phyloP scores from a whole-genome alignment of 2,113 vertebrate genomes.

The Macroglossus sobrinus region DNA sequence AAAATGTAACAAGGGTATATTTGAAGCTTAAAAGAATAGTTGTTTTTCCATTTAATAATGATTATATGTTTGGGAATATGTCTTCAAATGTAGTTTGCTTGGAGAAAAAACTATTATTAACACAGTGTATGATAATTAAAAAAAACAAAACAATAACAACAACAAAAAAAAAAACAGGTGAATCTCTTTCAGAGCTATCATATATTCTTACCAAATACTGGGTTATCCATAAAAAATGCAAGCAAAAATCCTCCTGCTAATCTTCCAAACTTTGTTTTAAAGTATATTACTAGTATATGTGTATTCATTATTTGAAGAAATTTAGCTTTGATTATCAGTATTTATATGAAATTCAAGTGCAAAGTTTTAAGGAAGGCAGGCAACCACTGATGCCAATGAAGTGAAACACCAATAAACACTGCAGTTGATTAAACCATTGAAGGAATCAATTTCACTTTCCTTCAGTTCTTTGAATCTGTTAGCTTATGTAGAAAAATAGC shows the following conservation, averaged over 20 bases:
- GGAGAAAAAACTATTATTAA: background rate
- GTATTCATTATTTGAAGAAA: background rate
- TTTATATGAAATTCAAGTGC: background rate
- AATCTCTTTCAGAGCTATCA: background rate
- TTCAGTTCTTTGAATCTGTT: background rate
- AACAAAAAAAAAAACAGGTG: background rate
- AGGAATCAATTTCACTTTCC: constrained; percentile 39
- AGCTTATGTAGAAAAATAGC: constrained; percentile 47
- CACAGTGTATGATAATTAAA: background rate
- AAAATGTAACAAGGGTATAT: background rate
- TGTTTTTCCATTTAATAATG: background rate
- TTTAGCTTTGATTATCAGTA: background rate
- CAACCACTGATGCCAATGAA: background rate
- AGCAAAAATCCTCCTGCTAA: background rate
- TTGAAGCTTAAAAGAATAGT: background rate
- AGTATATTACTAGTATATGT: background rate
- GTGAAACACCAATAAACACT: background rate
- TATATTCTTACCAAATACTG: background rate
- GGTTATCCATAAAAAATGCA: background rate
- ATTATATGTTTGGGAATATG: background rate
- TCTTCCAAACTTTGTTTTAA: background rate
- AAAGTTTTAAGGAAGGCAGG: background rate
- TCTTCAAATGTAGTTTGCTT: background rate
- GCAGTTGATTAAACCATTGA: constrained; percentile 7
- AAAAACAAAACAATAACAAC: background rate